Conservation (phyloP, 2,113 vertebrate species). For the Leptocoma aspasia region DNA sequence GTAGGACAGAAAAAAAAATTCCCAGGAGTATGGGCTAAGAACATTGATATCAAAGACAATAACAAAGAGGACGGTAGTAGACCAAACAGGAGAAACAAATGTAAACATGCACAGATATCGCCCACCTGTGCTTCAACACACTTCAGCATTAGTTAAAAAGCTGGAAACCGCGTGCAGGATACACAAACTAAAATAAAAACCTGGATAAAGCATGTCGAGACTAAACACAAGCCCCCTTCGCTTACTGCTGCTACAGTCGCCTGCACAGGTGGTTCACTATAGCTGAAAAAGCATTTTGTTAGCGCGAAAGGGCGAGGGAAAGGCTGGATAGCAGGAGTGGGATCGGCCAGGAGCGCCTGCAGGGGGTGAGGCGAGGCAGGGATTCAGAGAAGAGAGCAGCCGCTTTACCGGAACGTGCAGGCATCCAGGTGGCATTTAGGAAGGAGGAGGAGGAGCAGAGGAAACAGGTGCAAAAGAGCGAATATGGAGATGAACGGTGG, state of each 20-base stretch:
- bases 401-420: not conserved
- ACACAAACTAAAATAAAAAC: not conserved
- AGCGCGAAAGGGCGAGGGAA: not conserved
- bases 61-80: not conserved
- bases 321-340: rapidly evolving
- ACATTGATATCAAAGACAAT: not conserved
- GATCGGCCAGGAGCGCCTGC: not conserved
- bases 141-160: not conserved
- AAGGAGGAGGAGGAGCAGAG: not conserved
- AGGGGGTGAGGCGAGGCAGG: not conserved
- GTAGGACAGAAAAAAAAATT: not conserved
- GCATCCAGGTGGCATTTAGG: not conserved
- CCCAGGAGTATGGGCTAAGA: not conserved
- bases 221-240: not conserved
- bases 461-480: not conserved
- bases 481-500: not conserved
- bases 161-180: not conserved
- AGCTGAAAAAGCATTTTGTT: not conserved
- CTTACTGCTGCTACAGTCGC: not conserved
- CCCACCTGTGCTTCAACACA: rapidly evolving
- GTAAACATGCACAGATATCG: not conserved
- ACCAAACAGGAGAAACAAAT: not conserved
- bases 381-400: not conserved
- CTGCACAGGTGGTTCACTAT: not conserved
- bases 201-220: not conserved